Percentiles rank a stretch among this genome's conserved stretches.
phyloP scores from a whole-genome alignment of 1,140 invertebrate species.

The Penaeus japonicus region DNA sequence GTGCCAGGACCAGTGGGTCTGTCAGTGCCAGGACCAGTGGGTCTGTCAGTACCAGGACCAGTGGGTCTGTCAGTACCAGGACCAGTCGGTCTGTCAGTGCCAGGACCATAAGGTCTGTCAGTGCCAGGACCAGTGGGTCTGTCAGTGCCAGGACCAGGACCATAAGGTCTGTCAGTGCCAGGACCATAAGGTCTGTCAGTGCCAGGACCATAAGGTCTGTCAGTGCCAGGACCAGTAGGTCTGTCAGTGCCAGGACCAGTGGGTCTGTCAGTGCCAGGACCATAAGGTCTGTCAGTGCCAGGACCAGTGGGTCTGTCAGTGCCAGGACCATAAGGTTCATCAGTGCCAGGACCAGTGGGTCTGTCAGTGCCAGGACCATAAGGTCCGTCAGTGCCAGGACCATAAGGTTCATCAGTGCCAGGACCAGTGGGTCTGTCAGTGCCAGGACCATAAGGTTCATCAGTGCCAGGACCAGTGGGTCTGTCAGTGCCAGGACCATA shows the following conservation, averaged over 20 bases:
- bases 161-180: neutral
- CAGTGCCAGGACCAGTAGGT: neutral
- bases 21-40: neutral
- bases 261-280: neutral
- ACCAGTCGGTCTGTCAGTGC: neutral
- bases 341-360: too few species aligned
- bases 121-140: neutral
- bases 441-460: neutral
- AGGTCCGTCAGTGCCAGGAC: too few species aligned
- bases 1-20: neutral
- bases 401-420: too few species aligned
- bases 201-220: neutral
- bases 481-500: neutral
- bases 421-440: too few species aligned
- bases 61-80: neutral
- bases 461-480: neutral
- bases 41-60: conserved; percentile 1
- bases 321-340: too few species aligned
- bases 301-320: neutral
- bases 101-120: neutral
- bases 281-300: conserved; percentile 13
- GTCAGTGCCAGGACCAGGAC: neutral
- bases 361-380: too few species aligned
- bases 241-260: neutral
- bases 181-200: neutral